Conservation (phyloP, 2,888 invertebrate species). For the Aplocera efformata region DNA sequence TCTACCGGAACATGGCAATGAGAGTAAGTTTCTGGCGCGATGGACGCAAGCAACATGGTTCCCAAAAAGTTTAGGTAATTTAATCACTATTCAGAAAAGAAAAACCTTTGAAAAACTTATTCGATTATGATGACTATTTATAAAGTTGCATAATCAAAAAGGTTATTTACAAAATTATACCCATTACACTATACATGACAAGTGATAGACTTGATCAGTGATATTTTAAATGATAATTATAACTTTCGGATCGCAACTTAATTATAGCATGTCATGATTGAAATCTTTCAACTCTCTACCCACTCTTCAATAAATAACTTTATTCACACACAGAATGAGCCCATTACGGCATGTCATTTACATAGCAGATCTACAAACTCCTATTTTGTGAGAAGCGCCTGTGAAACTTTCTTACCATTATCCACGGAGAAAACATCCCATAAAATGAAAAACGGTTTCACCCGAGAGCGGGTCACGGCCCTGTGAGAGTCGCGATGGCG, state of each 20-base stretch:
- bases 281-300: conserved; percentile 25
- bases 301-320: conserved; percentile 16
- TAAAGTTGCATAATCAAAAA: too few species aligned
- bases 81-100: too few species aligned
- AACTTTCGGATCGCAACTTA: conserved; percentile 19
- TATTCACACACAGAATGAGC: conserved; percentile 16
- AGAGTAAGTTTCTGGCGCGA: too few species aligned
- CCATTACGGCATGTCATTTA: conserved; percentile 27
- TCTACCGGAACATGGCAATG: too few species aligned
- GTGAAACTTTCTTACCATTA: conserved; percentile 54
- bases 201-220: conserved; percentile 19
- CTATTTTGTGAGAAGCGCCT: conserved; percentile 39
- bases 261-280: conserved; percentile 21
- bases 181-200: conserved; percentile 13
- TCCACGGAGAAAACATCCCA: conserved; percentile 63
- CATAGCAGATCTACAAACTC: conserved; percentile 33
- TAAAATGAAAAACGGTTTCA: conserved; percentile 74
- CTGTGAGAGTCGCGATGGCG: conserved; percentile 68
- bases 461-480: conserved; percentile 68
- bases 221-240: conserved; percentile 24
- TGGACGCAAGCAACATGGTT: too few species aligned
- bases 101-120: too few species aligned
- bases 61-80: too few species aligned
- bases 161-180: not conserved
- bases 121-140: too few species aligned